These are phyloP conservation scores for Marisa cornuarietis DNA, from an alignment of 1,140 invertebrate genomes.

Conservation along the genomic window DNA sequence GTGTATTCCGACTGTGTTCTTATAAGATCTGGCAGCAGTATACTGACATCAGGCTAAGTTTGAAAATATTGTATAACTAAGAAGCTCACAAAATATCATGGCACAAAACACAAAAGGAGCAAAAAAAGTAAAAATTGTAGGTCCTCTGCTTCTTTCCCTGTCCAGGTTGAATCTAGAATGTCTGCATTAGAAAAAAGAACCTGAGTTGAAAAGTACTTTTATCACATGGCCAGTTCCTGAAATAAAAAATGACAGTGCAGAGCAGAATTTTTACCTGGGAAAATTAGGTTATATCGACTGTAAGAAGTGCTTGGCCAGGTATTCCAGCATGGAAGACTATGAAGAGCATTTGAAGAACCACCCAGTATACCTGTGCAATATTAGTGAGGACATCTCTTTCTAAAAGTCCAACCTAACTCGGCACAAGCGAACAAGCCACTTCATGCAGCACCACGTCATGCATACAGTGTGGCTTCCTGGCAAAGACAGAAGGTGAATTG, in stretches of 20 bases:
- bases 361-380: constrained; percentile 29
- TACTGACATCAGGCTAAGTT: too few species aligned
- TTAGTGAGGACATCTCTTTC: constrained; percentile 29
- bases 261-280: constrained; percentile 20
- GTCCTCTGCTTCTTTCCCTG: too few species aligned
- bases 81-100: too few species aligned
- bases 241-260: neutral
- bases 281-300: constrained; percentile 14
- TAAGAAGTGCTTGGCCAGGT: constrained; percentile 18
- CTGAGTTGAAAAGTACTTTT: neutral
- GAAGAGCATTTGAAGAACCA: constrained; percentile 16
- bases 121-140: too few species aligned
- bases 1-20: too few species aligned
- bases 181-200: neutral
- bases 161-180: neutral
- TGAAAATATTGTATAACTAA: too few species aligned
- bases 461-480: constrained; percentile 18
- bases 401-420: constrained; percentile 33
- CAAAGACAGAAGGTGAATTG: constrained; percentile 29
- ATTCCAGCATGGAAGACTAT: constrained; percentile 21
- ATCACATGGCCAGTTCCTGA: neutral
- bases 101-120: too few species aligned
- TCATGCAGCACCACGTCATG: constrained; percentile 24
- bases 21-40: too few species aligned
- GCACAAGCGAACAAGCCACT: constrained; percentile 32